These are phyloP conservation scores for Ectropis grisescens DNA, from an alignment of 1,140 invertebrate genomes.

Conservation along the genomic window DNA sequence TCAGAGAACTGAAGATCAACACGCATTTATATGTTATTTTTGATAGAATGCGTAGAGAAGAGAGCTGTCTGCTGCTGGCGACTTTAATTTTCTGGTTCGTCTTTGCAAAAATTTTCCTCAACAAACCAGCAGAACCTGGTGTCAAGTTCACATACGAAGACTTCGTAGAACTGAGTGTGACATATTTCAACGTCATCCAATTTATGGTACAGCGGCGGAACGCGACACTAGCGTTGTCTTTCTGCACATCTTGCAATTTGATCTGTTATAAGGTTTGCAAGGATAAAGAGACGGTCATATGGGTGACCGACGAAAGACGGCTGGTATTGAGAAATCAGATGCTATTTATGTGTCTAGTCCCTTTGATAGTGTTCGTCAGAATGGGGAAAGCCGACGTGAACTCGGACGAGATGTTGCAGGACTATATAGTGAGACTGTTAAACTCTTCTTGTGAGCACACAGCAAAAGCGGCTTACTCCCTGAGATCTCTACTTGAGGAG, in stretches of 20 bases:
- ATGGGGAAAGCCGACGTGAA: conserved; percentile 24
- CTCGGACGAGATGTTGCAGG: conserved; percentile 70
- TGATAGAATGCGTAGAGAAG: conserved; percentile 33
- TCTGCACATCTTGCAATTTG: conserved; percentile 33
- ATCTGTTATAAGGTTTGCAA: conserved; percentile 36
- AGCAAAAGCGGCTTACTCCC: conserved; percentile 72
- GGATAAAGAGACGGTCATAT: conserved; percentile 13
- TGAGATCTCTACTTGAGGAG: conserved; percentile 68
- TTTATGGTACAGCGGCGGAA: conserved; percentile 26
- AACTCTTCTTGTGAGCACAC: conserved; percentile 74
- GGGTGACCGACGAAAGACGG: conserved; percentile 14
- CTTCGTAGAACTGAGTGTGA: conserved; percentile 32
- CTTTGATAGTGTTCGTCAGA: conserved; percentile 68
- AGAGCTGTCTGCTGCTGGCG: conserved; percentile 19
- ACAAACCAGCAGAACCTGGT: conserved; percentile 23
- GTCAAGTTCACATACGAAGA: conserved; percentile 29
- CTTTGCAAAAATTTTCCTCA: conserved; percentile 31
- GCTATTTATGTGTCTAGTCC: conserved; percentile 73
- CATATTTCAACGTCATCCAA: conserved; percentile 45
- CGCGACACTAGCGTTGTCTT: conserved; percentile 30
- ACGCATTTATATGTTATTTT: conserved; percentile 26
- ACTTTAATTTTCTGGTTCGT: conserved; percentile 37
- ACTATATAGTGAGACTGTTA: conserved; percentile 75
- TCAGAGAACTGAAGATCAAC: conserved; percentile 27
- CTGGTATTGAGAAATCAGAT: conserved; percentile 63